Conservation (phyloP, 1,140 invertebrate species). For the Caerostris extrusa region DNA sequence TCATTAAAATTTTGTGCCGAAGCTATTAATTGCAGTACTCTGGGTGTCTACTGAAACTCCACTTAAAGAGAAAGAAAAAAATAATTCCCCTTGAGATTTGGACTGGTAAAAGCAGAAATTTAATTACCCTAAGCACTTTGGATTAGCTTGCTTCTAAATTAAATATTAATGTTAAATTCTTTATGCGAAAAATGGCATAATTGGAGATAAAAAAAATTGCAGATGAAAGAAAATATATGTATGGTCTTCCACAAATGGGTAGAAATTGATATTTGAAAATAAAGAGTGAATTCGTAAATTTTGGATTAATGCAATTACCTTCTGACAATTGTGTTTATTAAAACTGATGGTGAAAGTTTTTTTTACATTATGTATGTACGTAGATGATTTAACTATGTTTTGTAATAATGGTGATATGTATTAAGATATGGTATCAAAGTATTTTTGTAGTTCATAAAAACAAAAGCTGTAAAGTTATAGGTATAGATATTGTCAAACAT, state of each 20-base stretch:
- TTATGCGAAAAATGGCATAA: too few species aligned
- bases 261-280: conserved; percentile 81
- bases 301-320: background rate
- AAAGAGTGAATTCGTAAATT: conserved; percentile 77
- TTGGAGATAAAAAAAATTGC: too few species aligned
- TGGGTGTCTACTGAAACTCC: background rate
- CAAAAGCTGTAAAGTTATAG: conserved; percentile 23
- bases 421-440: conserved; percentile 56
- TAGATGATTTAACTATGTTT: conserved; percentile 22
- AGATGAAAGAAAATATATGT: conserved; percentile 78
- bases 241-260: conserved; percentile 82
- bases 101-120: background rate
- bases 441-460: conserved; percentile 58
- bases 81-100: too few species aligned
- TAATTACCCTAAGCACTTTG: background rate
- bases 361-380: background rate
- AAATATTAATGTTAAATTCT: too few species aligned
- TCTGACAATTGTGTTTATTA: conserved; percentile 14
- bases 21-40: background rate
- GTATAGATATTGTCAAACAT: conserved; percentile 70
- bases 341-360: background rate
- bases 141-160: too few species aligned
- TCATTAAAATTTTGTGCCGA: conserved; percentile 35
- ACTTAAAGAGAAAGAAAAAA: background rate
- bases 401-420: background rate